These are phyloP conservation scores for Heterodera schachtii DNA, from an alignment of 1,140 invertebrate species.

Conservation along the genomic window DNA sequence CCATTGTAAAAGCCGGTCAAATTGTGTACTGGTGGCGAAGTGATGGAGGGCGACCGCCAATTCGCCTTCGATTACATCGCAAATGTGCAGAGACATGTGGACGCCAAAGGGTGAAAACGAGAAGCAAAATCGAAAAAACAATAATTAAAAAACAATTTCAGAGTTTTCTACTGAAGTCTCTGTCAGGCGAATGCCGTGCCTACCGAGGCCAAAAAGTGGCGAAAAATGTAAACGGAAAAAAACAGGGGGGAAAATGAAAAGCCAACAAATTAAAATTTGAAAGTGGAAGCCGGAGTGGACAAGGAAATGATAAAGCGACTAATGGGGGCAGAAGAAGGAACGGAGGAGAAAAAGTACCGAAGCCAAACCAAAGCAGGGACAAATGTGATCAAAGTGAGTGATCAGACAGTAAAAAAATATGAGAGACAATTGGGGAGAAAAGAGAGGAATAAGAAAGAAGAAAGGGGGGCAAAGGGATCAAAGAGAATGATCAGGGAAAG, in stretches of 20 bases:
- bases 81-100: slow-evolving; percentile 45
- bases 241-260: not conserved
- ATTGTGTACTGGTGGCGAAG: slow-evolving; percentile 57
- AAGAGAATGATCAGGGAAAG: too few species aligned
- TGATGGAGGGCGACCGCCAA: slow-evolving; percentile 43
- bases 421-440: too few species aligned
- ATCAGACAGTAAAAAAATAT: too few species aligned
- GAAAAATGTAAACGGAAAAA: not conserved
- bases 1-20: slow-evolving; percentile 49
- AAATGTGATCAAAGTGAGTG: not conserved
- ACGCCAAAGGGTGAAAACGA: slow-evolving; percentile 1
- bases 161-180: slow-evolving; percentile 44
- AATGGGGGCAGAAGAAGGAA: not conserved
- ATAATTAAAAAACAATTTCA: not conserved
- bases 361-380: not conserved
- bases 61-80: slow-evolving; percentile 58
- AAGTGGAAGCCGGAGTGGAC: not conserved
- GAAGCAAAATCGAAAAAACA: too few species aligned
- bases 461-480: too few species aligned
- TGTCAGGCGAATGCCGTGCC: slow-evolving; percentile 50
- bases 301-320: not conserved
- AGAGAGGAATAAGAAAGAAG: too few species aligned
- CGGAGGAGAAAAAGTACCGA: not conserved
- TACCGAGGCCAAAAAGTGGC: slow-evolving; percentile 41
- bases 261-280: not conserved